Evolutionary conservation across 2,888 invertebrate genomes (phyloP), one percentile per base, ranked within the genome.

Genomic region (Auanema sp.): DNA sequence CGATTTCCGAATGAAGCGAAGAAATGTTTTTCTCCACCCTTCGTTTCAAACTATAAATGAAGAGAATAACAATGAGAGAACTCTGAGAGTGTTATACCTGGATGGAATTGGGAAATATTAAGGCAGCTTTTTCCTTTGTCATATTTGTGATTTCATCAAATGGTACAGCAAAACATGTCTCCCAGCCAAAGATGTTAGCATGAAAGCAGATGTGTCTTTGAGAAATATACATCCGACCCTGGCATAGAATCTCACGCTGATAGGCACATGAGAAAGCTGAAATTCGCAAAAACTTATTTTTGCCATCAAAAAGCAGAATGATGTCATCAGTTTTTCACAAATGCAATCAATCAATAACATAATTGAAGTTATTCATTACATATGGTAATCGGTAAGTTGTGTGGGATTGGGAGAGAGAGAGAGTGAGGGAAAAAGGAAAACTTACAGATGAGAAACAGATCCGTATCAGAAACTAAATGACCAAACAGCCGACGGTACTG

Each of bases 191-290:
- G 84, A 97, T 95, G 86, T 93, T 96, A 23, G 96, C 94, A 87
- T 96, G 92, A 87, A 97, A 97, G 85, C 95, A 95, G 66, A 96
- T 88, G 88, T 91, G 93, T 86, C 92, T 92, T 87, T 93, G 93
- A 0, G 95, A 92, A 54, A 95, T 91, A 87, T 95, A 97, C 80
- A 97, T 88, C 25, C 96, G 89, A 16, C 97, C 97, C 84, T 97
- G 97, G 8, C 92, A 91, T 68, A 97, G 87, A 83, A 97, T 95
- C 84, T 97, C 96, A 83, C 92, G 91, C 85, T 96, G 96, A 49
- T 95, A 88, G 10, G 96, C 96, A 87, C 96, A 96, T 16, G 95
- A 93, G 86, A 96, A 97, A 87, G 96, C 96, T 95, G 86, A 56
- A 87, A 87, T 23, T 14, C 21, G 5, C n/a, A n/a, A 50, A 24